Evolutionary conservation across 2,797 vertebrate genomes (phyloP), one percentile per base, ranked within the genome.

Genomic region (Vireo griseus): DNA sequence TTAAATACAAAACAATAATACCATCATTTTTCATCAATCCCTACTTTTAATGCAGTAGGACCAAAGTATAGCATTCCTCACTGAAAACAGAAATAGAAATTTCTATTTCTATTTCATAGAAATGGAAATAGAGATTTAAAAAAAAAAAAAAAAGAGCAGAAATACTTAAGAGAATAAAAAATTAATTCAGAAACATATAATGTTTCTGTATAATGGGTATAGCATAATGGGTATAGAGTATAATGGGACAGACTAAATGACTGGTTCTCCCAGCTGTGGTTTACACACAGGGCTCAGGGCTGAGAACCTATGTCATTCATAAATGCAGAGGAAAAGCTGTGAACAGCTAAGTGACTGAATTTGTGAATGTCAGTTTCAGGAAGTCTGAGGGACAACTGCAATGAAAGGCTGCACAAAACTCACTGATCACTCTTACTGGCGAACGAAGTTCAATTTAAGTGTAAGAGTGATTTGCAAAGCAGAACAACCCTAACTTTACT

Each of bases 261-360:
- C 7, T 74, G 22, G 15, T 48, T 66, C 61, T 61, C 29, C 33
- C 31, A 77, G 0, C 3, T 2, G 4, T 1, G 0, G 21, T 58
- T 80, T 29, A 66, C 4, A 16, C 18, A 62, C 0, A 51, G 51
- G 25, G 61, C 37, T 86, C 58, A 51, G 39, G 35, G 42, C 17
- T 68, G 33, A 88, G 50, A 95, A 62, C 6, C 18, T 22, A 13
- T 2, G 6, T 24, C 2, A 1, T 58, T 55, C 26, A 35, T 25
- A 66, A 42, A 28, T 5, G 12, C 16, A 2, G 8, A 20, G 26
- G 40, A 73, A 74, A 83, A 79, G 47, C 44, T 12, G 8, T 4
- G 15, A 79, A 68, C 8, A 48, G 24, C 4, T 25, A 58, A 55
- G 40, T 18, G 45, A 25, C 48, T 62, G 44, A 83, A 83, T 11